phyloP scores from a whole-genome alignment of 2,113 vertebrate species.

The Paraplagusia blochii region DNA sequence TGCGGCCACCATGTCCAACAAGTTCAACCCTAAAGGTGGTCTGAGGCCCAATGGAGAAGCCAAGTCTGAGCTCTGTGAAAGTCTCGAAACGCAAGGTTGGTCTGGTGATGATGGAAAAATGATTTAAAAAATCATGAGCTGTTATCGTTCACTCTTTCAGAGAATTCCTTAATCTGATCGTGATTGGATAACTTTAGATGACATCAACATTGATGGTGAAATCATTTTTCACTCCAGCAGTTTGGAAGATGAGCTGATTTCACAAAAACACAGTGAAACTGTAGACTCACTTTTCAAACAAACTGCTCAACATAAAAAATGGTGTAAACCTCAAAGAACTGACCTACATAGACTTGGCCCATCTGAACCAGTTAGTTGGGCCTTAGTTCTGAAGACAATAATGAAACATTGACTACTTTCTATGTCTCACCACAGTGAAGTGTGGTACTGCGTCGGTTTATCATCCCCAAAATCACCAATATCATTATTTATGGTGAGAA shows the following conservation, averaged over 20 bases:
- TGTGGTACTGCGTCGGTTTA: too few relatives aligned
- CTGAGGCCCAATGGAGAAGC: slow-evolving; percentile 94
- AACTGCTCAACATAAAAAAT: too few relatives aligned
- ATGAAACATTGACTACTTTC: too few relatives aligned
- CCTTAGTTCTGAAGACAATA: too few relatives aligned
- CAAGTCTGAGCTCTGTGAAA: slow-evolving; percentile 94
- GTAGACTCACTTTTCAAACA: too few relatives aligned
- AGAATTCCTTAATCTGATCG: slow-evolving; percentile 4
- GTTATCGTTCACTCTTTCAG: neutral
- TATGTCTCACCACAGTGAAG: too few relatives aligned
- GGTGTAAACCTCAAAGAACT: too few relatives aligned
- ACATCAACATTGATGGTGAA: slow-evolving; percentile 20
- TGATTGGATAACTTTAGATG: slow-evolving; percentile 16
- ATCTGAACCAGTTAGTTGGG: too few relatives aligned
- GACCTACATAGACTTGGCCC: too few relatives aligned
- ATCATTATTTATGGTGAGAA: too few relatives aligned
- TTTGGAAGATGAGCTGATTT: slow-evolving; percentile 23
- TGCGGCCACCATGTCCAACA: slow-evolving; percentile 95
- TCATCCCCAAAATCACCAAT: too few relatives aligned
- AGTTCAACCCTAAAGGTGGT: slow-evolving; percentile 91
- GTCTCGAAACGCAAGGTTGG: slow-evolving; percentile 90
- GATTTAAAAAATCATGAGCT: neutral
- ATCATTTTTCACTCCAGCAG: slow-evolving; percentile 29
- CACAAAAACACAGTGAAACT: neutral
- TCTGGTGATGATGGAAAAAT: neutral